A percentile compares a stretch with the other conserved stretches of the same genome.
Evolutionary conservation across 1,140 invertebrate genomes (phyloP).

Genomic region (Papilio aristodemus): DNA sequence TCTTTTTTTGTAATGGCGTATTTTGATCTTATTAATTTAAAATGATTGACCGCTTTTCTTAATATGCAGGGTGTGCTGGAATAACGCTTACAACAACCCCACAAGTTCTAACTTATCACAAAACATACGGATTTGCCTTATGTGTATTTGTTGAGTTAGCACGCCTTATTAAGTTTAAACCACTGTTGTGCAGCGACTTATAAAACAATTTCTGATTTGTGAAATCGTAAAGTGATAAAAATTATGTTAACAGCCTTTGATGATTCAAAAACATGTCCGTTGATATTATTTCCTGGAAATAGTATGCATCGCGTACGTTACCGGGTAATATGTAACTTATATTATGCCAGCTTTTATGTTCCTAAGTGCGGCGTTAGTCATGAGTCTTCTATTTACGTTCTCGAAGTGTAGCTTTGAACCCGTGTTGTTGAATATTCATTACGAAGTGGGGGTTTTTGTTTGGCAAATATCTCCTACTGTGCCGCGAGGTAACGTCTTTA

Average conservation of each 20-base stretch:
- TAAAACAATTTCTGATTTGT: too few relatives aligned
- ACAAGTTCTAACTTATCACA: too few relatives aligned
- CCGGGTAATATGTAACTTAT: background rate
- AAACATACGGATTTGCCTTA: too few relatives aligned
- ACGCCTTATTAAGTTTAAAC: too few relatives aligned
- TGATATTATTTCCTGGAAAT: background rate
- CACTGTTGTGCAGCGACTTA: too few relatives aligned
- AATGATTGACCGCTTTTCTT: background rate
- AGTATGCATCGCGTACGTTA: background rate
- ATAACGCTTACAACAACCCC: background rate
- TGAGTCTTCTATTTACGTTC: constrained; percentile 22
- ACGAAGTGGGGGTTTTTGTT: constrained; percentile 51
- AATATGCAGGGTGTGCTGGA: background rate
- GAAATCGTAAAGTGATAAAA: background rate
- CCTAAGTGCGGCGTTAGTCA: constrained; percentile 18
- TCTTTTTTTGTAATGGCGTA: constrained; percentile 8
- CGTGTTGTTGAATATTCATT: constrained; percentile 61
- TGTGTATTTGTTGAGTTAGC: too few relatives aligned
- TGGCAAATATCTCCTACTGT: constrained; percentile 60
- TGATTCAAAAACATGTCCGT: background rate
- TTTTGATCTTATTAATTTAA: constrained; percentile 19
- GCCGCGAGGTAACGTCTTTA: constrained; percentile 51
- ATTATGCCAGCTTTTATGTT: constrained; percentile 19
- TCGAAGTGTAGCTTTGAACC: constrained; percentile 37
- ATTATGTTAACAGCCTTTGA: background rate